These are phyloP conservation scores for Chloroceryle aenea DNA, from an alignment of 2,113 vertebrate genomes.

Conservation along the genomic window DNA sequence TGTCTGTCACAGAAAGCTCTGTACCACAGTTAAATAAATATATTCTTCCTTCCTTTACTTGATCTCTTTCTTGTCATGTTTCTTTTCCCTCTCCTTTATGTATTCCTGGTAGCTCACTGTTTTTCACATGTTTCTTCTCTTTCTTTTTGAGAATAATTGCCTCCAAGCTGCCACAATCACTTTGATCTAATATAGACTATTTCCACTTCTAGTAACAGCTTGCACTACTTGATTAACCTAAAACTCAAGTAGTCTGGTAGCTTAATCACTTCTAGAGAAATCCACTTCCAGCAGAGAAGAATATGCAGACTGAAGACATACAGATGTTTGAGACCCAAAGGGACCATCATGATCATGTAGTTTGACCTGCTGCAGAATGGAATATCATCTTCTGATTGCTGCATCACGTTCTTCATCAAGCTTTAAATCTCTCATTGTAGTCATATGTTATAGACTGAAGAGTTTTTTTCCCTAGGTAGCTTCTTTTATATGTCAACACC, in stretches of 20 bases:
- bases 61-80: neutral
- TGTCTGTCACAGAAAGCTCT: neutral
- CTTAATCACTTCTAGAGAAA: neutral
- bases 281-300: neutral
- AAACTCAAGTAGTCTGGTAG: neutral
- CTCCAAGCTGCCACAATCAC: neutral
- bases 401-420: neutral
- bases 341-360: neutral
- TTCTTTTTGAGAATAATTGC: neutral
- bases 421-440: neutral
- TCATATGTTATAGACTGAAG: neutral
- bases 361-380: neutral
- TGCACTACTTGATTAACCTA: neutral
- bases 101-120: neutral
- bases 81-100: neutral
- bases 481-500: neutral
- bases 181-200: neutral
- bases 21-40: neutral
- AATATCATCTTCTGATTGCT: neutral
- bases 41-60: neutral
- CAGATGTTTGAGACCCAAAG: neutral
- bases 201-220: neutral
- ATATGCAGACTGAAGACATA: neutral
- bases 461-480: neutral
- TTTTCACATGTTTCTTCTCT: neutral